phyloP scores from a whole-genome alignment of 1,140 invertebrate species.

The Apocrypta bakeri region DNA sequence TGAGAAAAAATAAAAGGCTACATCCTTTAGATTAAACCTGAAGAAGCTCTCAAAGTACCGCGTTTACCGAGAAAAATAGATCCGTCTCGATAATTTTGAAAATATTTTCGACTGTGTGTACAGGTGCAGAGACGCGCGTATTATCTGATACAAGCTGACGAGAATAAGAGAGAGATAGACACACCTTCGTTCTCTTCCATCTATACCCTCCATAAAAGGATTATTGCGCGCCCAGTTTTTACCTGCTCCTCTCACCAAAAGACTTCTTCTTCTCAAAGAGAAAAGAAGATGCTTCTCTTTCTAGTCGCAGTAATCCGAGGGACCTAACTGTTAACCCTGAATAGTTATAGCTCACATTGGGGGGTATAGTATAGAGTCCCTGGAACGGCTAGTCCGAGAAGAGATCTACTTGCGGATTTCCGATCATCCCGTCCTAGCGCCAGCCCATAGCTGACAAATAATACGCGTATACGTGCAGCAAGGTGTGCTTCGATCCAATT shows the following conservation, averaged over 20 bases:
- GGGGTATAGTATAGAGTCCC: no score
- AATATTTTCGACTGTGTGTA: conserved; percentile 36
- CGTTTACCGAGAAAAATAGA: conserved; percentile 33
- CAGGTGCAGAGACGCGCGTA: conserved; percentile 24
- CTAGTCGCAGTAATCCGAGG: conserved; percentile 19
- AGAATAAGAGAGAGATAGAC: not conserved
- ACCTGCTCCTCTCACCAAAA: conserved; percentile 6
- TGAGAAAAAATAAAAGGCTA: not conserved
- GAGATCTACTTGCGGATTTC: conserved; percentile 39
- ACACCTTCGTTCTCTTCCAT: not conserved
- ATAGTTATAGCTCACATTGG: not conserved
- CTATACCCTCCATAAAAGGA: conserved; percentile 42
- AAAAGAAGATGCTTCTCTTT: conserved; percentile 5
- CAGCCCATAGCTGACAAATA: not conserved
- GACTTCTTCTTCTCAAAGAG: not conserved
- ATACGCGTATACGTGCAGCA: not conserved
- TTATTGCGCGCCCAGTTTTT: conserved; percentile 39
- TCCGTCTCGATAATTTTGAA: conserved; percentile 37
- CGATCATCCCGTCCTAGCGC: conserved; percentile 44
- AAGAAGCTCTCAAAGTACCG: not conserved
- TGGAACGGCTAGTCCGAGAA: not conserved
- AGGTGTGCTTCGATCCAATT: conserved; percentile 43
- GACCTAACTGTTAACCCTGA: conserved; percentile 41
- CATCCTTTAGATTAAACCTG: conserved; percentile 10
- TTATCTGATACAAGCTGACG: conserved; percentile 29